Base-by-base conservation (phyloP, 2,888 invertebrate genomes). In the Drosophila limbata region DNA sequence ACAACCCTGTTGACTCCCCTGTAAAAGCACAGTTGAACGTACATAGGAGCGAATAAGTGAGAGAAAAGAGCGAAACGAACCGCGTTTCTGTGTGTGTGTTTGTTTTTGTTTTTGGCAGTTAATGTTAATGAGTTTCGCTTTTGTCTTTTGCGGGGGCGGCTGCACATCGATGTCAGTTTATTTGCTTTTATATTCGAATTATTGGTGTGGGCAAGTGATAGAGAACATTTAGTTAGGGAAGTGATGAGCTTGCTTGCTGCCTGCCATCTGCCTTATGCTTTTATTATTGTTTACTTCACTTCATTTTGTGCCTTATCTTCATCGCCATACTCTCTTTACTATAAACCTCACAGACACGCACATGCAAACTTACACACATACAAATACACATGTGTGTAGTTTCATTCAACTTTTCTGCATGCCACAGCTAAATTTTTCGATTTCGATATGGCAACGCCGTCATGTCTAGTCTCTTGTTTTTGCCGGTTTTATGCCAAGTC, bases 31-130 rank as follows among this genome's bases (percentile, higher is more conserved):
- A 47, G 64, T 53, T 37, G 45, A 17, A 13, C 42, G 10, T 9
- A 25, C 42, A 19, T n/a, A 19, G 44, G 10, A 25, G 48, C 11
- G 39, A 62, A 25, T 56, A 13, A 44, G 31, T 11, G 44, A 44
- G 61, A 37, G 33, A 35, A 35, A 25, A 31, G 21, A 66, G 45
- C 28, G 25, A 51, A 51, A 42, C 11, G 9, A 13, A 33, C n/a
- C n/a, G 19, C 15, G 47, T 10, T 21, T 39, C 17, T 13, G 42
- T 10, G 21, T 19, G 25, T 11, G 5, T 40, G 8, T 84, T 82
- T 82, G 71, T 74, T 77, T 79, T 72, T 68, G 60, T 73, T 85
- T 85, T 85, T 85, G 85, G 81, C 84, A 83, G 84, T 84, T 83
- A 84, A 81, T 79, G 77, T 77, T 81, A 81, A 83, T 84, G 80